A percentile compares a stretch with the other conserved stretches of the same genome.
Evolutionary conservation across 2,797 vertebrate genomes (phyloP).

Genomic region (Sebastes jordani): DNA sequence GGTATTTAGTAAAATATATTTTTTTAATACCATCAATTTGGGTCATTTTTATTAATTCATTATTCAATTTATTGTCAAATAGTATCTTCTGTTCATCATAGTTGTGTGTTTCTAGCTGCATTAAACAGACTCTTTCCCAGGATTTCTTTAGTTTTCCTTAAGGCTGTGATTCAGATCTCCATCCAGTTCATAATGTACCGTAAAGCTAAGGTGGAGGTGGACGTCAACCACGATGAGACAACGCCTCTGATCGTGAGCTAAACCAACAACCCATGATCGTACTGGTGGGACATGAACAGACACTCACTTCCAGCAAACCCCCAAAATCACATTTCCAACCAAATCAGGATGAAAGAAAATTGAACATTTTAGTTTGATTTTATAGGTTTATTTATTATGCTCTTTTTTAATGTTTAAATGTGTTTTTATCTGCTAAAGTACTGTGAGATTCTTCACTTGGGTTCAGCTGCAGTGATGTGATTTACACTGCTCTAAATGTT

Average conservation of each 20-base stretch:
- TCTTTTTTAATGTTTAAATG: conserved; percentile 29
- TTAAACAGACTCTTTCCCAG: not conserved
- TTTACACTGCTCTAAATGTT: conserved; percentile 4
- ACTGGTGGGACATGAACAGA: conserved; percentile 2
- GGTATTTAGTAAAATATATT: not conserved
- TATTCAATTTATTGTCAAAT: not conserved
- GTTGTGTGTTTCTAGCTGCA: not conserved
- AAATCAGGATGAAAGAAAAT: not conserved
- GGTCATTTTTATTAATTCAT: not conserved
- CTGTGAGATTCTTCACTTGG: not conserved
- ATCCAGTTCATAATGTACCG: conserved; percentile 89
- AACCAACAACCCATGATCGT: not conserved
- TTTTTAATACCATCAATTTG: not conserved
- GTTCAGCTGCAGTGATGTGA: not conserved
- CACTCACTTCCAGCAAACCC: not conserved
- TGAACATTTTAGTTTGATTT: conserved; percentile 25
- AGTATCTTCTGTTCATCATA: not conserved
- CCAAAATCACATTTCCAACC: conserved; percentile 7
- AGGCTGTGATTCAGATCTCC: conserved; percentile 85
- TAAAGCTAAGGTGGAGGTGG: not conserved
- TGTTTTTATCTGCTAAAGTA: not conserved
- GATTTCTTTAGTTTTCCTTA: conserved; percentile 58
- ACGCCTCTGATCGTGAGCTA: conserved; percentile 80
- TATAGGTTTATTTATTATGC: conserved; percentile 56
- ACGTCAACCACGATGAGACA: conserved; percentile 57